Conservation (phyloP, 2,888 invertebrate species). For the Urechis unicinctus region DNA sequence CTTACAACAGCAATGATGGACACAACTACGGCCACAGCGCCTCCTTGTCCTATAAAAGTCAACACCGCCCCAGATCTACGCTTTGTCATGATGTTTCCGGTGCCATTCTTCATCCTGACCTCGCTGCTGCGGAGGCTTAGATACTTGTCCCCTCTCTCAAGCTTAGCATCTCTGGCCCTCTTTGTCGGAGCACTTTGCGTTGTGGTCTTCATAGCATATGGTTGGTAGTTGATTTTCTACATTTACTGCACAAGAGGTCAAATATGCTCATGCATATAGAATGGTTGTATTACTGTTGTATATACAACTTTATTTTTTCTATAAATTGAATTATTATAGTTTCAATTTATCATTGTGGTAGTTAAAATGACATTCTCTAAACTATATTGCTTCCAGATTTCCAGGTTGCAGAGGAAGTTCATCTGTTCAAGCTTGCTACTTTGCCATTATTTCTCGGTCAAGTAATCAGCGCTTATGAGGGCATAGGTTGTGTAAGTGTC, state of each 20-base stretch:
- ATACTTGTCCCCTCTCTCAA: constrained; percentile 36
- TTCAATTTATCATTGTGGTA: too few species aligned
- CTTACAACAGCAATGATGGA: background rate
- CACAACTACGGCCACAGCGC: background rate
- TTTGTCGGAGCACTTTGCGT: constrained; percentile 35
- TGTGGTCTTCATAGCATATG: constrained; percentile 26
- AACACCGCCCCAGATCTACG: constrained; percentile 29
- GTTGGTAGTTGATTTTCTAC: constrained; percentile 23
- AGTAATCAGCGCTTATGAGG: constrained; percentile 42
- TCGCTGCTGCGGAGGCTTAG: constrained; percentile 36
- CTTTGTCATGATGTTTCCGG: constrained; percentile 32
- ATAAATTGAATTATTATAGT: too few species aligned
- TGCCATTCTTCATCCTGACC: constrained; percentile 38
- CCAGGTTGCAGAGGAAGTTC: constrained; percentile 6
- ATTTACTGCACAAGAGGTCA: too few species aligned
- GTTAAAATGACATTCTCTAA: too few species aligned
- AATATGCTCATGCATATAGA: too few species aligned
- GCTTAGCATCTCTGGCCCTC: constrained; percentile 37
- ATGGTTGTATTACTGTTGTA: too few species aligned
- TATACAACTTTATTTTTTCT: too few species aligned
- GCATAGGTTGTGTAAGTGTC: constrained; percentile 42
- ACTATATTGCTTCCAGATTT: constrained; percentile 1
- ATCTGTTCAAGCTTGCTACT: constrained; percentile 21
- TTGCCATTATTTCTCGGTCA: constrained; percentile 43
- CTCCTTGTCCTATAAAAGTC: constrained; percentile 1